Evolutionary conservation across 2,797 vertebrate species (phyloP).

Genomic region (Perodicticus potto): DNA sequence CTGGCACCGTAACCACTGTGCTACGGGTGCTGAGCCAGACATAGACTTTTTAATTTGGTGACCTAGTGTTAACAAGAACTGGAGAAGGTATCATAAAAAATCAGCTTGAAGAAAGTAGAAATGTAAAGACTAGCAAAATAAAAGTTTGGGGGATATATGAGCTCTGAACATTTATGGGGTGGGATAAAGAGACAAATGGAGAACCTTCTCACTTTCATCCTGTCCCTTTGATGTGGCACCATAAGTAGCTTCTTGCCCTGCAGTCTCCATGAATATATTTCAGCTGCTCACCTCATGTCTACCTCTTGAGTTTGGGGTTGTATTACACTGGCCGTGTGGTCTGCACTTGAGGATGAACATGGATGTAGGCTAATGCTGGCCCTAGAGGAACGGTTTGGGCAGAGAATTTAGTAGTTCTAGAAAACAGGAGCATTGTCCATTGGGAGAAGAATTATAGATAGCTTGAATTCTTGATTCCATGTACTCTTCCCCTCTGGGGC

Average conservation of each 20-base stretch:
- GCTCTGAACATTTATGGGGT: background rate
- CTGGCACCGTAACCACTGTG: too few relatives aligned
- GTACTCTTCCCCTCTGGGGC: too few relatives aligned
- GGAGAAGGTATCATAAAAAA: background rate
- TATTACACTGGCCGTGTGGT: background rate
- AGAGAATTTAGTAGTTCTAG: background rate
- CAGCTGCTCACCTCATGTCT: background rate
- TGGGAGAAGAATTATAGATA: background rate
- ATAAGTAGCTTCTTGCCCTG: background rate
- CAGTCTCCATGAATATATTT: background rate
- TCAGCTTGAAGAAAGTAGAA: background rate
- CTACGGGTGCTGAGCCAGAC: background rate
- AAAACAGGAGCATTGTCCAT: background rate
- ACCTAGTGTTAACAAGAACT: background rate
- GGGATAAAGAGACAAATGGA: background rate
- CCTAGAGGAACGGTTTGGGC: background rate
- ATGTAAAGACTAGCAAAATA: background rate
- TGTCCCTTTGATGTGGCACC: background rate
- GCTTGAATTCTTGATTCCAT: background rate
- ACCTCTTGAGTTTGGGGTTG: background rate
- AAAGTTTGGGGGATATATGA: background rate
- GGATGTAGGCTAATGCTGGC: background rate
- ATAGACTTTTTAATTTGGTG: background rate
- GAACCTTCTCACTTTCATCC: background rate
- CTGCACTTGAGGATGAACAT: background rate